Conservation (phyloP, 2,797 vertebrate species). For the Oophaga sylvatica region DNA sequence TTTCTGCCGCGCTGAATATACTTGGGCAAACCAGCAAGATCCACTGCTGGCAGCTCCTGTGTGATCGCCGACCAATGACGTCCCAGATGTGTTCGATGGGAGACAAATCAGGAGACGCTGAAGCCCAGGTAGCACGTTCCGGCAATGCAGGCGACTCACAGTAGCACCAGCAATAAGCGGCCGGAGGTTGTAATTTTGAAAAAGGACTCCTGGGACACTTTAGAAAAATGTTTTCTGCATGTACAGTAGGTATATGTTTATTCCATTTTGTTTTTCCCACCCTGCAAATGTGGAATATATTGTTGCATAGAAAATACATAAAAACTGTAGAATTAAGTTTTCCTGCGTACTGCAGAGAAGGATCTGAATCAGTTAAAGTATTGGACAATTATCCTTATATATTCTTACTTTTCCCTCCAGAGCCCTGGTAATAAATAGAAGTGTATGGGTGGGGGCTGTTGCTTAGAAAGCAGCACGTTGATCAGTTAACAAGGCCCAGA, state of each 20-base stretch:
- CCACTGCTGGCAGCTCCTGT: too few relatives aligned
- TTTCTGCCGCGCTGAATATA: too few relatives aligned
- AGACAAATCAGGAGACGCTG: too few relatives aligned
- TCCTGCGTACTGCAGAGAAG: background rate
- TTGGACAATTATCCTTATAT: slow-evolving; percentile 30
- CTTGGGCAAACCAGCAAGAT: too few relatives aligned
- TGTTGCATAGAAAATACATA: background rate
- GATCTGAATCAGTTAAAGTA: background rate
- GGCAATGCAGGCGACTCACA: too few relatives aligned
- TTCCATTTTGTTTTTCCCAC: background rate
- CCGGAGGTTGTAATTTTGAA: too few relatives aligned
- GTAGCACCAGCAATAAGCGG: too few relatives aligned
- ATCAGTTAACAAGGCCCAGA: slow-evolving; percentile 54
- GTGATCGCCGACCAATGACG: too few relatives aligned
- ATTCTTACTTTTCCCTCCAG: slow-evolving; percentile 27
- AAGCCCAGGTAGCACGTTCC: too few relatives aligned
- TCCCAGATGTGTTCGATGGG: too few relatives aligned
- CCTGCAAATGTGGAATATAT: background rate
- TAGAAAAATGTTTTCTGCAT: too few relatives aligned
- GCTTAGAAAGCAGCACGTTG: slow-evolving; percentile 58
- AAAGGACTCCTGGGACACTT: too few relatives aligned
- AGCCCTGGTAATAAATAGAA: slow-evolving; percentile 49
- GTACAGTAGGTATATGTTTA: background rate
- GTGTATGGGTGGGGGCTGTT: slow-evolving; percentile 30
- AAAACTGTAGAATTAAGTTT: background rate